A percentile compares a stretch with the other conserved stretches of the same genome.
Conservation (phyloP, 2,888 invertebrate species). For the Deroplatys truncata region DNA sequence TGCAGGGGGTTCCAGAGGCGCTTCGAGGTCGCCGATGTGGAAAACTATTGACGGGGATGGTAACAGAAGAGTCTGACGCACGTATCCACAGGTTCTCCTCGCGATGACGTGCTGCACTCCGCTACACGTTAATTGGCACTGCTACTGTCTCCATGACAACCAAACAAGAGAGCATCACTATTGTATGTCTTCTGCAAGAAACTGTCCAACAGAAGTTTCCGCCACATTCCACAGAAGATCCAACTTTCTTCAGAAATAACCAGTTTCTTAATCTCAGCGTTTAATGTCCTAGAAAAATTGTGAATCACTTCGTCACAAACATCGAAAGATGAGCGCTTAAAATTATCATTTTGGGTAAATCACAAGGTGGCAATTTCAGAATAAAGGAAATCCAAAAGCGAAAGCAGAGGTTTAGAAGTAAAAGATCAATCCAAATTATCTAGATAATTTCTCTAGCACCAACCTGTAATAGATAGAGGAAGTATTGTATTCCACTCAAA, state of each 20-base stretch:
- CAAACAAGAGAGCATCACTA: slow-evolving; percentile 4
- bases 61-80: neutral
- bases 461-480: no score
- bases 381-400: no score
- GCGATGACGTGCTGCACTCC: neutral
- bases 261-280: neutral
- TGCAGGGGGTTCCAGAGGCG: slow-evolving; percentile 4
- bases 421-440: no score
- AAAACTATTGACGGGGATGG: slow-evolving; percentile 9
- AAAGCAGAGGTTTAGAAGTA: no score
- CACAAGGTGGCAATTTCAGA: no score
- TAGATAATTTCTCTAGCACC: no score
- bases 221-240: neutral
- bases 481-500: no score
- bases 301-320: no score
- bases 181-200: neutral
- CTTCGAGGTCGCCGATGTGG: neutral
- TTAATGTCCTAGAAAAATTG: neutral
- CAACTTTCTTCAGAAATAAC: neutral
- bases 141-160: slow-evolving; percentile 14
- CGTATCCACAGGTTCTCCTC: neutral
- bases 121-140: slow-evolving; percentile 10
- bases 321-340: no score
- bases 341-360: no score
- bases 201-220: neutral